These are phyloP conservation scores for Myotis vivesi DNA, from an alignment of 2,797 vertebrate species.

Conservation along the genomic window DNA sequence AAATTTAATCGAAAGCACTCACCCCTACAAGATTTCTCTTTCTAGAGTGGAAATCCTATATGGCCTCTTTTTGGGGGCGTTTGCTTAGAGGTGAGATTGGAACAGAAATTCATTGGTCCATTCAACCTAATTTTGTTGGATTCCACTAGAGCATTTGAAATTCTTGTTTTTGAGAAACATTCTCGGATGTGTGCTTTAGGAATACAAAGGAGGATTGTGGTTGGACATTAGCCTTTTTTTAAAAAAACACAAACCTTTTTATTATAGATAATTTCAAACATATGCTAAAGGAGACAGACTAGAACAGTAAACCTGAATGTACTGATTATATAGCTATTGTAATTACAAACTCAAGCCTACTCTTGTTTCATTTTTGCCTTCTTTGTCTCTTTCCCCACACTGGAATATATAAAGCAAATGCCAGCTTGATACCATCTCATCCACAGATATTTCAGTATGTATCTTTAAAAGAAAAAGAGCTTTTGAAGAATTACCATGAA, in stretches of 20 bases:
- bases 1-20: neutral
- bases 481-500: neutral
- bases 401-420: neutral
- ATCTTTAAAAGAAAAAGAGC: neutral
- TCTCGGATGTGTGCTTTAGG: neutral
- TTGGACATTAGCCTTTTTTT: neutral
- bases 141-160: conserved; percentile 7
- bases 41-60: neutral
- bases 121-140: neutral
- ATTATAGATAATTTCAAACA: neutral
- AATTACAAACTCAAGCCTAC: neutral
- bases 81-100: neutral
- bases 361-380: neutral
- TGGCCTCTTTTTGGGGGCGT: neutral
- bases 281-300: neutral
- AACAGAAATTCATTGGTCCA: neutral
- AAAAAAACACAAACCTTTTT: neutral
- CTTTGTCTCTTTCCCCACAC: neutral
- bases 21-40: neutral
- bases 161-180: neutral
- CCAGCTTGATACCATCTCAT: neutral
- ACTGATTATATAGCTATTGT: neutral
- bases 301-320: neutral
- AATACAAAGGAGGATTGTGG: neutral
- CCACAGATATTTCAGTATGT: neutral